Conservation (phyloP, 2,113 vertebrate species). For the Ploceus nigricollis region DNA sequence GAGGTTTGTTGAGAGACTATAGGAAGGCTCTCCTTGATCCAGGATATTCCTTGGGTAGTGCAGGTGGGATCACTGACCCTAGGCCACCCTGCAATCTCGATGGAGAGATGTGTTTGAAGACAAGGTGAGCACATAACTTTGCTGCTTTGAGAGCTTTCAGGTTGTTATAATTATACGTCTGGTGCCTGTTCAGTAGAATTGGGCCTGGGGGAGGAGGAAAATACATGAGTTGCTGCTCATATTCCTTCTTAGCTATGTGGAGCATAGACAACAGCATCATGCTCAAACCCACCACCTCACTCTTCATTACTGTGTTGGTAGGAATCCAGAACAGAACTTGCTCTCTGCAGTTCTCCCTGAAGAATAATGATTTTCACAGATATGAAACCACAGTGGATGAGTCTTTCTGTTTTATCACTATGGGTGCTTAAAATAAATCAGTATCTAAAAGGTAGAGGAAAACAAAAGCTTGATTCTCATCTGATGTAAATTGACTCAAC, state of each 20-base stretch:
- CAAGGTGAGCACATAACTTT: background rate
- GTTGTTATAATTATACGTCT: background rate
- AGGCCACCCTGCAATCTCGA: background rate
- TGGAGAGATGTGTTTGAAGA: background rate
- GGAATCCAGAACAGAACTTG: background rate
- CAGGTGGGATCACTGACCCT: background rate
- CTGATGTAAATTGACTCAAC: background rate
- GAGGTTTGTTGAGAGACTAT: accelerated
- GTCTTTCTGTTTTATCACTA: background rate
- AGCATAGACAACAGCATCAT: accelerated
- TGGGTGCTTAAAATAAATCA: constrained; percentile 31
- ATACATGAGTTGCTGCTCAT: background rate
- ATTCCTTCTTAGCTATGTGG: background rate
- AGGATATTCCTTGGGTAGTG: background rate
- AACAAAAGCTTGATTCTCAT: constrained; percentile 27
- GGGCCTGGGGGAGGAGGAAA: background rate
- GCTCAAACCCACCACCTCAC: background rate
- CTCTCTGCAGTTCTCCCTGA: background rate
- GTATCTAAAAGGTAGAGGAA: background rate
- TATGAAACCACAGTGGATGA: background rate
- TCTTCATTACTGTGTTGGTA: background rate
- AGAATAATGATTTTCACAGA: constrained; percentile 1
- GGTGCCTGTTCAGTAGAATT: background rate
- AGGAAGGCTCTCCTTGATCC: background rate
- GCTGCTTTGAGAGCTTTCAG: background rate